Conservation (phyloP, 2,797 vertebrate genomes). For the Trichosurus vulpecula region DNA sequence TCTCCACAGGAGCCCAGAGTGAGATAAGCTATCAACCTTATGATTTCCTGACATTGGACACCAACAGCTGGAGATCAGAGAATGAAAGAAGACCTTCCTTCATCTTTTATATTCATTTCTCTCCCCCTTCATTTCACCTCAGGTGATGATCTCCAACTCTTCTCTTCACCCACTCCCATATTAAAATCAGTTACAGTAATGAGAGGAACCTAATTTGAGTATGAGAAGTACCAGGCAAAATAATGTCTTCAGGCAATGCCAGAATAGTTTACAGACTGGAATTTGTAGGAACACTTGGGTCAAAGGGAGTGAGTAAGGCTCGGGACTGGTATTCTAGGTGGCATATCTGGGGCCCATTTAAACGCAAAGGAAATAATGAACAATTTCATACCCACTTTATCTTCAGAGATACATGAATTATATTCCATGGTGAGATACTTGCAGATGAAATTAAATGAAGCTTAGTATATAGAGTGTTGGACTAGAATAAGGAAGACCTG, state of each 20-base stretch:
- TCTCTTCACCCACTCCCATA: not conserved
- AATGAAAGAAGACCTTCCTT: not conserved
- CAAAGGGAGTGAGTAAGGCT: not conserved
- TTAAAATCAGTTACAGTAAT: not conserved
- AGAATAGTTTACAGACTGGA: not conserved
- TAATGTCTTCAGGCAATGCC: not conserved
- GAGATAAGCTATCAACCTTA: not conserved
- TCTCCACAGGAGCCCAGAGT: not conserved
- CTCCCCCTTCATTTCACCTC: not conserved
- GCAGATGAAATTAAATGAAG: not conserved
- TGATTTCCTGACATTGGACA: not conserved
- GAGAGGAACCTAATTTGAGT: not conserved
- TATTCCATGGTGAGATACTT: not conserved
- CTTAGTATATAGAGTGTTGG: not conserved
- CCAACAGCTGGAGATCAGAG: not conserved
- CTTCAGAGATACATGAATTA: not conserved
- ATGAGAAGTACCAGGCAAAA: not conserved
- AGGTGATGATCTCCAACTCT: not conserved
- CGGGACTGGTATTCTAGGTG: not conserved
- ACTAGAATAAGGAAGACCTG: not conserved
- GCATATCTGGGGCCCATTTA: not conserved
- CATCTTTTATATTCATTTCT: not conserved
- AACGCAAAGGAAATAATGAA: not conserved
- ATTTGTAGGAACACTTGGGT: not conserved
- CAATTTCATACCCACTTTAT: not conserved